Percentiles rank a stretch among this genome's conserved stretches.
phyloP scores from a whole-genome alignment of 2,888 invertebrate species.

The Calliopum simillimum region DNA sequence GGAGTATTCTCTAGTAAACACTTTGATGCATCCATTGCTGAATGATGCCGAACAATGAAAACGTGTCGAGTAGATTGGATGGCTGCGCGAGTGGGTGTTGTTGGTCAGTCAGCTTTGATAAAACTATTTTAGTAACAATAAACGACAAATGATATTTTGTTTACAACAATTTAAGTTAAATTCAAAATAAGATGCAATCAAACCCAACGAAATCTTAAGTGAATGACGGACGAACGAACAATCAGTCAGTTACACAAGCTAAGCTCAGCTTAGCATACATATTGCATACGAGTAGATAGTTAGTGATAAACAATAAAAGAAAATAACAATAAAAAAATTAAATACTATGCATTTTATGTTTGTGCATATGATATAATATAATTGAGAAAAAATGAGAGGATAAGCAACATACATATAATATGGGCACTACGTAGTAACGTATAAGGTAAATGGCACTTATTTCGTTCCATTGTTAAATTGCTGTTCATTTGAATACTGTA shows the following conservation, averaged over 20 bases:
- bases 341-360: background rate
- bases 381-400: too few relatives aligned
- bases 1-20: background rate
- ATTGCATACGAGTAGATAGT: too few relatives aligned
- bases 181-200: constrained; percentile 14
- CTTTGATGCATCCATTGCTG: too few relatives aligned
- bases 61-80: background rate
- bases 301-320: background rate
- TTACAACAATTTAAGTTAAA: background rate
- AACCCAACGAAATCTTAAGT: constrained; percentile 18
- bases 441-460: too few relatives aligned
- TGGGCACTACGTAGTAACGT: too few relatives aligned
- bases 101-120: background rate
- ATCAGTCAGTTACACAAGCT: background rate
- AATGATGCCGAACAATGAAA: constrained; percentile 6
- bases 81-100: constrained; percentile 22
- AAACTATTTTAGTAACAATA: constrained; percentile 21
- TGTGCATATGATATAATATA: too few relatives aligned
- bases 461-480: too few relatives aligned
- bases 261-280: too few relatives aligned
- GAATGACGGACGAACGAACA: too few relatives aligned
- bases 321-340: background rate
- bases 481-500: too few relatives aligned
- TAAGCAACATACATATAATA: too few relatives aligned
- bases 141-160: background rate